Conservation (phyloP, 2,888 invertebrate species). For the Drosophila rubida region DNA sequence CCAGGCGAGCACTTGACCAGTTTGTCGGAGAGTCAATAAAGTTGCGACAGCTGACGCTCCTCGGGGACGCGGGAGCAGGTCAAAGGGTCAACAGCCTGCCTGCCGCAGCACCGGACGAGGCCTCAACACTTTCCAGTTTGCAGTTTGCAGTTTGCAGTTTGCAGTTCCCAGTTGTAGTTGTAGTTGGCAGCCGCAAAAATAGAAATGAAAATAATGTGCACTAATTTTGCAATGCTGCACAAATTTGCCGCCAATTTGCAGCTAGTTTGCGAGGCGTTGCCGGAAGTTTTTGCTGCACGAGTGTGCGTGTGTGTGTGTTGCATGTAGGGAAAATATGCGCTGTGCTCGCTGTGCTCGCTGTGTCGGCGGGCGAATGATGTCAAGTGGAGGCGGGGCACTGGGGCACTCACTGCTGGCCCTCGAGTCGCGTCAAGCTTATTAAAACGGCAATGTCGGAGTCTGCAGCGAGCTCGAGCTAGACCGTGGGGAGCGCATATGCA, state of each 20-base stretch:
- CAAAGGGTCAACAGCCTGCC: not conserved
- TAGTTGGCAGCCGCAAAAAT: not conserved
- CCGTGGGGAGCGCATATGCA: constrained; percentile 15
- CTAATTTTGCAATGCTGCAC: constrained; percentile 58
- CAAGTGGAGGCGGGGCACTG: constrained; percentile 48
- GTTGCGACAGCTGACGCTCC: not conserved
- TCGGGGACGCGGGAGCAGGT: not conserved
- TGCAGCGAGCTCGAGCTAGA: constrained; percentile 4
- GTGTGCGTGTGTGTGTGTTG: constrained; percentile 11
- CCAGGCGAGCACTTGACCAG: not conserved
- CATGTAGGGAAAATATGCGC: constrained; percentile 27
- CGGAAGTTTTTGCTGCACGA: constrained; percentile 40
- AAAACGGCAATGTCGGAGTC: constrained; percentile 37
- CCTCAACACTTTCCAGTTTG: not conserved
- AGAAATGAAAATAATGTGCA: constrained; percentile 28
- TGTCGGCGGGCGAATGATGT: constrained; percentile 52
- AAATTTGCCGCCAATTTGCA: constrained; percentile 50
- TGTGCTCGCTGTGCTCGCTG: constrained; percentile 17
- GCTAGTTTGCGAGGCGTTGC: constrained; percentile 42
- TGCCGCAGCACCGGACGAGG: not conserved
- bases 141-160: constrained; percentile 1
- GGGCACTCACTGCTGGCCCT: constrained; percentile 30
- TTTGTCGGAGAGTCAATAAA: constrained; percentile 4
- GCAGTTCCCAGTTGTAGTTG: too few relatives aligned
- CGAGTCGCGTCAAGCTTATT: constrained; percentile 60